phyloP scores from a whole-genome alignment of 2,113 vertebrate genomes.

The Casuarius casuarius region DNA sequence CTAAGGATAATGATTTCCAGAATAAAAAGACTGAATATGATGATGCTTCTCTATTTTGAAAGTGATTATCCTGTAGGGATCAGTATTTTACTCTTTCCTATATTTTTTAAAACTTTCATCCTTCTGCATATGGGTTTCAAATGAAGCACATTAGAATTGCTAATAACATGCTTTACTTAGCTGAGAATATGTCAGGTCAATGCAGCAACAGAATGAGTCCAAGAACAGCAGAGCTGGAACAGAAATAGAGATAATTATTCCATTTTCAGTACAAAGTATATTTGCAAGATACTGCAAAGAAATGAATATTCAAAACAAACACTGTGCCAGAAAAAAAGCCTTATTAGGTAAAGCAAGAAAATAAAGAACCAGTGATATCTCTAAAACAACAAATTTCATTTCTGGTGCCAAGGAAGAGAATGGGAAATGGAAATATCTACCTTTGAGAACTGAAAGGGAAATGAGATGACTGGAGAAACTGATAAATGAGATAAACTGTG shows the following conservation, averaged over 20 bases:
- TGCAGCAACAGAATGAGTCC: slow-evolving; percentile 16
- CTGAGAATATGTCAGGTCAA: slow-evolving; percentile 45
- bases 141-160: slow-evolving; percentile 38
- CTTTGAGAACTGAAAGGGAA: background rate
- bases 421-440: background rate
- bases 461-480: background rate
- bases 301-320: slow-evolving; percentile 47
- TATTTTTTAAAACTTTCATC: background rate
- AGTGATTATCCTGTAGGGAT: background rate
- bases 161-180: slow-evolving; percentile 23
- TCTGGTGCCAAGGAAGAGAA: background rate
- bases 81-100: background rate
- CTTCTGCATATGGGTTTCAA: slow-evolving; percentile 5
- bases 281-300: slow-evolving; percentile 27
- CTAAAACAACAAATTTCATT: background rate
- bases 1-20: background rate
- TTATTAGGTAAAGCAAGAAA: background rate
- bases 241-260: slow-evolving; percentile 30
- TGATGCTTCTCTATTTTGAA: background rate
- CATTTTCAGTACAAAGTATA: slow-evolving; percentile 14
- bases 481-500: background rate
- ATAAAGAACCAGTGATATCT: background rate
- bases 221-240: slow-evolving; percentile 7
- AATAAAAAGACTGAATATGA: background rate
- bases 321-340: background rate